phyloP scores from a whole-genome alignment of 2,113 vertebrate genomes.

The Paradoxurus hermaphroditus region DNA sequence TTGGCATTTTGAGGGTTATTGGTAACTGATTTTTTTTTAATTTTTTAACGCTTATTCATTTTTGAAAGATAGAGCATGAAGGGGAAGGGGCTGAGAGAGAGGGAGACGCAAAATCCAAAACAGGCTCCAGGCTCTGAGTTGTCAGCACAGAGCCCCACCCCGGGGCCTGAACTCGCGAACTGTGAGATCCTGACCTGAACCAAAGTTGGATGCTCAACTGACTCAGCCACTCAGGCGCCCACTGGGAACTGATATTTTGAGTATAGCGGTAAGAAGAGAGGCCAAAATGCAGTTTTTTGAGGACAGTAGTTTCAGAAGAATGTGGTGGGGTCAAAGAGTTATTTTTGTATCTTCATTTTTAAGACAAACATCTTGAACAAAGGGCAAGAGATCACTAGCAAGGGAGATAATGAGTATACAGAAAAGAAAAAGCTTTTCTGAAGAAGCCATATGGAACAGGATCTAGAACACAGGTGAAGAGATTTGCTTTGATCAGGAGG shows the following conservation, averaged over 20 bases:
- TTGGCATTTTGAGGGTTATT: not conserved
- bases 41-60: no score
- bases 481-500: not conserved
- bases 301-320: not conserved
- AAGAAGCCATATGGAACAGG: not conserved
- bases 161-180: no score
- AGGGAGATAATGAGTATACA: not conserved
- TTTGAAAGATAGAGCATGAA: no score
- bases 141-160: no score
- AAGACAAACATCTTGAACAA: not conserved
- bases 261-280: not conserved
- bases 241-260: not conserved
- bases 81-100: no score
- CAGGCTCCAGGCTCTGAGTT: no score
- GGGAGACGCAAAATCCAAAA: no score
- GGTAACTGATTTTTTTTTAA: not conserved
- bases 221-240: no score
- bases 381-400: not conserved
- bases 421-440: not conserved
- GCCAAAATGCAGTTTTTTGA: not conserved
- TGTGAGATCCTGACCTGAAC: no score
- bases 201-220: no score
- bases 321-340: not conserved
- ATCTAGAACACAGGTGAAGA: not conserved
- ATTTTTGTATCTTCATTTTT: not conserved